phyloP scores from a whole-genome alignment of 2,888 invertebrate genomes.

The Chloroclystis v-ata region DNA sequence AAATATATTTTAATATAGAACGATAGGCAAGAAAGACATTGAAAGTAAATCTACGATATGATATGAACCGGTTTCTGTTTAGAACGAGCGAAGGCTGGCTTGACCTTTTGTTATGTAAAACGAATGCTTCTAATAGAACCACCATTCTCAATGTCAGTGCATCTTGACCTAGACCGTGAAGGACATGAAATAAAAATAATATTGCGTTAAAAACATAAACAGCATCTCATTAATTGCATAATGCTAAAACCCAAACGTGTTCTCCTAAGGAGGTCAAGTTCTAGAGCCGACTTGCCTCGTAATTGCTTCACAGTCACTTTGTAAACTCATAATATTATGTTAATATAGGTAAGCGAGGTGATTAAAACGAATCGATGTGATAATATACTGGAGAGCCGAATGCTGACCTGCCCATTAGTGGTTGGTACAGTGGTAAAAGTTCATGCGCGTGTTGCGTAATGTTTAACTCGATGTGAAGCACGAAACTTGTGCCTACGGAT shows the following conservation, averaged over 20 bases:
- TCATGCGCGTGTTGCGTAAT: conserved; percentile 40
- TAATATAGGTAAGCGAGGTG: conserved; percentile 33
- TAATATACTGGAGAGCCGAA: conserved; percentile 18
- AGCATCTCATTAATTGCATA: conserved; percentile 51
- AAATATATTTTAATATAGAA: background rate
- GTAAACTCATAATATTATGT: conserved; percentile 42
- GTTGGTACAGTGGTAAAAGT: conserved; percentile 25
- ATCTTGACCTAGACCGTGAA: conserved; percentile 41
- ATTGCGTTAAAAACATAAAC: conserved; percentile 44
- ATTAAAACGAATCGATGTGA: conserved; percentile 31
- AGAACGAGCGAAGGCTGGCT: conserved; percentile 17
- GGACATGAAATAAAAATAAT: conserved; percentile 35
- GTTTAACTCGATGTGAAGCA: conserved; percentile 18
- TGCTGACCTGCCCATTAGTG: conserved; percentile 15
- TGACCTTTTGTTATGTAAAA: conserved; percentile 27
- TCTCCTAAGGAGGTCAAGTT: conserved; percentile 66
- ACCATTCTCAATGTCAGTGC: conserved; percentile 30
- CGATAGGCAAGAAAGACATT: conserved; percentile 4
- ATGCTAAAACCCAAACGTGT: conserved; percentile 55
- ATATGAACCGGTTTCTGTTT: conserved; percentile 20
- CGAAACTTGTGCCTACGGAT: conserved; percentile 12
- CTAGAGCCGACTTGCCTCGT: conserved; percentile 48
- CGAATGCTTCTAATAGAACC: conserved; percentile 19
- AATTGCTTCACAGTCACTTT: conserved; percentile 39
- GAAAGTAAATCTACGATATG: conserved; percentile 5